Base-by-base conservation (phyloP, 1,140 invertebrate genomes). In the Luehdorfia chinensis region DNA sequence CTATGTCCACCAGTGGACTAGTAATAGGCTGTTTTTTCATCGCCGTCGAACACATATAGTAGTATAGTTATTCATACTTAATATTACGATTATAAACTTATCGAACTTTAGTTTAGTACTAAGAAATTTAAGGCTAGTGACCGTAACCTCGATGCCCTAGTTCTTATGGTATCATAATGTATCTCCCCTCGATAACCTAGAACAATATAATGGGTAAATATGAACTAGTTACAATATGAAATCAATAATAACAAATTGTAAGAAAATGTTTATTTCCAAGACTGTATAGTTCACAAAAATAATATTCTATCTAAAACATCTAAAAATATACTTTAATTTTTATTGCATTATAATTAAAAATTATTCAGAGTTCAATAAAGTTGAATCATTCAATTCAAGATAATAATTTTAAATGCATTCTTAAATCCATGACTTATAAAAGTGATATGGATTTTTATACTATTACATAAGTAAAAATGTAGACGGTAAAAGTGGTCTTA, bases 311-410 rank as follows among this genome's bases (percentile, higher is more conserved):
- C n/a, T n/a, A n/a, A n/a, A n/a, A n/a, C n/a, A n/a, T 41, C 37
- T 41, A 27, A 41, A 41, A 41, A 41, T 41, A 41, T 41, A 41
- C 23, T 28, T 41, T 39, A n/a, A n/a, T n/a, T n/a, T n/a, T n/a
- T 28, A 41, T 41, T 41, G 37, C 37, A 41, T 41, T 21, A 37
- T 37, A 15, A 19, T 16, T 25, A 39, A 19, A 28, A 30, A 25
- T 27, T 41, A 41, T 28, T 41, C n/a, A n/a, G n/a, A n/a, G n/a
- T n/a, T 28, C 23, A 41, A 3, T 8, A 41, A 28, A 12, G n/a
- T 15, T 19, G 9, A 23, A 41, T 13, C 12, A 31, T 11, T 31
- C 28, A 31, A 31, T 11, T 31, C 28, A 31, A 31, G 15, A 12
- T 9, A n/a, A 39, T 25, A 8, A 37, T 23, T 39, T 25, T 41